A percentile compares a stretch with the other conserved stretches of the same genome.
Evolutionary conservation across 2,113 vertebrate genomes (phyloP).

Genomic region (Typhlomys cinereus): DNA sequence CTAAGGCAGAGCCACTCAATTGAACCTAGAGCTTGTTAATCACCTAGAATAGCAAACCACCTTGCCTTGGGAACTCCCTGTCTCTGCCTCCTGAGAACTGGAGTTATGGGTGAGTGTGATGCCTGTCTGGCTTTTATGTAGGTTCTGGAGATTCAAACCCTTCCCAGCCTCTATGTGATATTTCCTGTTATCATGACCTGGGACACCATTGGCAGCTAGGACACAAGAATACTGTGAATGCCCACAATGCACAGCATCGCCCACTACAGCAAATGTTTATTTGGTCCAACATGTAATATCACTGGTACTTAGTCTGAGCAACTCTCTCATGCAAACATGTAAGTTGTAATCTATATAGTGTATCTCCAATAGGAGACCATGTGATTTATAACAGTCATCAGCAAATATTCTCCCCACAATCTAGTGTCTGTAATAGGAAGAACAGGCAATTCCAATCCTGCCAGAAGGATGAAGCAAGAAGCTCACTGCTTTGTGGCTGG

Average conservation of each 20-base stretch:
- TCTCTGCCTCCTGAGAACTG: too few species aligned
- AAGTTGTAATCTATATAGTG: background rate
- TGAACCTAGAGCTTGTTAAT: too few species aligned
- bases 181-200: background rate
- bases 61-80: too few species aligned
- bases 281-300: background rate
- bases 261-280: background rate
- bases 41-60: too few species aligned
- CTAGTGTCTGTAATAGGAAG: background rate
- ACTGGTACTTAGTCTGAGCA: background rate
- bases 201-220: background rate
- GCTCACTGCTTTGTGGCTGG: background rate
- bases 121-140: too few species aligned
- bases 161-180: too few species aligned
- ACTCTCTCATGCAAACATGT: background rate
- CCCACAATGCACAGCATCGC: background rate
- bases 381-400: too few species aligned
- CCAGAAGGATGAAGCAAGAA: slow-evolving; percentile 2
- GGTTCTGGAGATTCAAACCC: too few species aligned
- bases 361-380: too few species aligned
- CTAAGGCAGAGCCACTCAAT: too few species aligned
- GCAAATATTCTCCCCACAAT: too few species aligned
- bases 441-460: background rate
- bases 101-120: too few species aligned
- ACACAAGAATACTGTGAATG: background rate